phyloP scores from a whole-genome alignment of 1,140 invertebrate genomes.

The Antheraea mylitta region DNA sequence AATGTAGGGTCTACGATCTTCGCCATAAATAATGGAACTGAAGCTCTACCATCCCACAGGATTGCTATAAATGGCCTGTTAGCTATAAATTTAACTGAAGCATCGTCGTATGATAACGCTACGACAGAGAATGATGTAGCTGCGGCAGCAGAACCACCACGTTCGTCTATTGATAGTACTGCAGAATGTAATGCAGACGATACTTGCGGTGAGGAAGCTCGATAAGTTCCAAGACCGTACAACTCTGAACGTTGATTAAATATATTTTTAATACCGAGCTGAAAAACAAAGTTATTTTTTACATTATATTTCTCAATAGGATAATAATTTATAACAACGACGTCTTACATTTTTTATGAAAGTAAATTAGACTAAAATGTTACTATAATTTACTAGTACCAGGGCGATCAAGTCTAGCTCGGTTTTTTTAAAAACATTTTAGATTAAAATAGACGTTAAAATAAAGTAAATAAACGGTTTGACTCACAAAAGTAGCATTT shows the following conservation, averaged over 20 bases:
- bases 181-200: slow-evolving; percentile 84
- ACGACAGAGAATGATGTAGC: slow-evolving; percentile 81
- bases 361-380: too few relatives aligned
- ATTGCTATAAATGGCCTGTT: slow-evolving; percentile 84
- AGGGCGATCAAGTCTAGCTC: too few relatives aligned
- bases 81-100: slow-evolving; percentile 72
- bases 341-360: too few relatives aligned
- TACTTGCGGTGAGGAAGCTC: slow-evolving; percentile 67
- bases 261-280: slow-evolving; percentile 83
- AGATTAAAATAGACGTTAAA: too few relatives aligned
- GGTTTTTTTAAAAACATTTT: too few relatives aligned
- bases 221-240: slow-evolving; percentile 50
- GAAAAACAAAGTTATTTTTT: slow-evolving; percentile 29
- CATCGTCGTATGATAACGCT: slow-evolving; percentile 80
- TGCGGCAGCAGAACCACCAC: slow-evolving; percentile 85
- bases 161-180: slow-evolving; percentile 85
- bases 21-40: slow-evolving; percentile 67
- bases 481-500: too few relatives aligned
- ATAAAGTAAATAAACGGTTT: too few relatives aligned
- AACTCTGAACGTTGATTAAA: slow-evolving; percentile 82
- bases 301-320: not conserved
- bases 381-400: too few relatives aligned
- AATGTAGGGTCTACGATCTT: slow-evolving; percentile 61
- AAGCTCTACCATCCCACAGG: slow-evolving; percentile 58
- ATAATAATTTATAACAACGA: not conserved